A percentile compares a stretch with the other conserved stretches of the same genome.
Conservation (phyloP, 2,113 vertebrate genomes). For the Oryzias melastigma region DNA sequence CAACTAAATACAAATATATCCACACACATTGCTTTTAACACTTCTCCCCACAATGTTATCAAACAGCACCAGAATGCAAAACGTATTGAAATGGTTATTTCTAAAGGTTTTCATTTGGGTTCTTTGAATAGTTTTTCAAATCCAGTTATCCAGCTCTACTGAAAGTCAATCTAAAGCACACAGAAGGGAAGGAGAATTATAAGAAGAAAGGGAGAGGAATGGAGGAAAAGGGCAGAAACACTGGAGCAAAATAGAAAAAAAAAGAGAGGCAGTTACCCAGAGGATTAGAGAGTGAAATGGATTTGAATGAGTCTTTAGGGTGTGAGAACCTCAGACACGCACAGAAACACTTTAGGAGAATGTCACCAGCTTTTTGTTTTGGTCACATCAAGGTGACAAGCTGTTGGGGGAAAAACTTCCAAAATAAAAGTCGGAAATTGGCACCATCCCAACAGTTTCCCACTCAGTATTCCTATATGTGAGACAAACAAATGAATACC, state of each 20-base stretch:
- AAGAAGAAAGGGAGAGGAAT: conserved; percentile 18
- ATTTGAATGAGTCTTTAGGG: conserved; percentile 54
- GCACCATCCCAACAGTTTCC: conserved; percentile 7
- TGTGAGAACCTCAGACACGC: conserved; percentile 59
- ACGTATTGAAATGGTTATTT: background rate
- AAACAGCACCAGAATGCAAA: no score
- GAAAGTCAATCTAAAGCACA: conserved; percentile 34
- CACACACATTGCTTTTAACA: no score
- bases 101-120: conserved; percentile 4
- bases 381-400: conserved; percentile 61
- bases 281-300: conserved; percentile 76
- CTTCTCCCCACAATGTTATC: no score
- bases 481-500: background rate
- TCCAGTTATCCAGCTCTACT: conserved; percentile 60
- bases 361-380: conserved; percentile 55
- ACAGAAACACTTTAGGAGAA: conserved; percentile 55
- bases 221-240: conserved; percentile 24
- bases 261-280: conserved; percentile 46
- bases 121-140: conserved; percentile 28
- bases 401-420: conserved; percentile 42
- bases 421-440: conserved; percentile 36
- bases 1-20: no score
- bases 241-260: conserved; percentile 24
- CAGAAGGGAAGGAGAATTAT: conserved; percentile 11
- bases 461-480: background rate